These are phyloP conservation scores for Panthera tigris DNA, from an alignment of 2,113 vertebrate species.

Conservation along the genomic window DNA sequence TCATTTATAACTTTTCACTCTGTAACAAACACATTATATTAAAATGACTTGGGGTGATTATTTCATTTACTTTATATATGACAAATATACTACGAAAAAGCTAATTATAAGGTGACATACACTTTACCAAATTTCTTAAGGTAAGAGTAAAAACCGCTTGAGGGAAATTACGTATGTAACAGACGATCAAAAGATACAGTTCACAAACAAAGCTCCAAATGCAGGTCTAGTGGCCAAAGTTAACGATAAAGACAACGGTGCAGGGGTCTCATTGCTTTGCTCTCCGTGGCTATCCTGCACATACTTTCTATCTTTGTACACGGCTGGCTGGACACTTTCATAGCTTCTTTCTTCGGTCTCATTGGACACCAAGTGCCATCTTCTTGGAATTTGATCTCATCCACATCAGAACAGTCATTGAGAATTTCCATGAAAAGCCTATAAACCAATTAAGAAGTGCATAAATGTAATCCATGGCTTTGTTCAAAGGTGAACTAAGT, in stretches of 20 bases:
- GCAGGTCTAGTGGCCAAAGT: not conserved
- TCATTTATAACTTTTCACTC: not conserved
- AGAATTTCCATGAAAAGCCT: slow-evolving; percentile 99
- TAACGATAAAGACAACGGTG: not conserved
- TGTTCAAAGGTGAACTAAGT: slow-evolving; percentile 44
- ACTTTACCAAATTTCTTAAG: not conserved
- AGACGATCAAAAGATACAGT: not conserved
- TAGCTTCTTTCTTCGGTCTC: slow-evolving; percentile 96
- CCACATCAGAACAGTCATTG: slow-evolving; percentile 96
- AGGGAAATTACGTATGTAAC: not conserved
- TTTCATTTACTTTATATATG: slow-evolving; percentile 3
- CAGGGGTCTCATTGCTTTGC: not conserved
- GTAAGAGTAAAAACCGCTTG: slow-evolving; percentile 15
- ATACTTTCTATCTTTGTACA: slow-evolving; percentile 93
- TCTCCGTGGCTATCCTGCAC: slow-evolving; percentile 53
- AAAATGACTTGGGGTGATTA: not conserved
- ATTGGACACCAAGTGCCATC: slow-evolving; percentile 98
- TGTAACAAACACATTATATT: not conserved
- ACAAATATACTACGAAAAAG: slow-evolving; percentile 6
- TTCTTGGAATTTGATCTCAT: slow-evolving; percentile 98
- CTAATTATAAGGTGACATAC: not conserved
- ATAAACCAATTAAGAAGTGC: slow-evolving; percentile 68
- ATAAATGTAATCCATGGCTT: not conserved
- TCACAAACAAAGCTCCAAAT: slow-evolving; percentile 6
- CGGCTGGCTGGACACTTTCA: slow-evolving; percentile 90